A percentile compares a stretch with the other conserved stretches of the same genome.
Evolutionary conservation across 2,888 invertebrate species (phyloP).

Genomic region (Lithodes maja): DNA sequence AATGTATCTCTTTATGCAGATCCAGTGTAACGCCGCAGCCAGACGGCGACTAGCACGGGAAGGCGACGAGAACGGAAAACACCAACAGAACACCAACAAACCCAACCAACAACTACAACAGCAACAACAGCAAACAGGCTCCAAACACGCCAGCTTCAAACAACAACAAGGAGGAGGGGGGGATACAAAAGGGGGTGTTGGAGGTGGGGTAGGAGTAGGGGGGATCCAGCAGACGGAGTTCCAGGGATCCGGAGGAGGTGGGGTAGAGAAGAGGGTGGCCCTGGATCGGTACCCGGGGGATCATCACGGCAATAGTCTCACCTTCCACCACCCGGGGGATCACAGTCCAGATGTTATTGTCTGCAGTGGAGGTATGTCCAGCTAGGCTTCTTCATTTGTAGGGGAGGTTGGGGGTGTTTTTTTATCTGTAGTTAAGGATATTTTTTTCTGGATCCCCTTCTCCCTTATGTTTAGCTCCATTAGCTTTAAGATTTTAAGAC

Average conservation of each 20-base stretch:
- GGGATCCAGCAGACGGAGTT: background rate
- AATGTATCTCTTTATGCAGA: conserved; percentile 15
- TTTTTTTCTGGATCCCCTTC: no score
- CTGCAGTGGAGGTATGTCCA: conserved; percentile 52
- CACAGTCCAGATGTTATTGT: conserved; percentile 53
- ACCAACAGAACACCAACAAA: conserved; percentile 21
- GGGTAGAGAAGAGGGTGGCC: no score
- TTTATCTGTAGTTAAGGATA: no score
- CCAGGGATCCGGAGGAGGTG: no score
- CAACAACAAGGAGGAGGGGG: no score
- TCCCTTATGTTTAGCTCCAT: no score
- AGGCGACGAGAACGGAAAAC: background rate
- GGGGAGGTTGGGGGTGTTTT: no score
- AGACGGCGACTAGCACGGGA: conserved; percentile 23
- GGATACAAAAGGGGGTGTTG: background rate
- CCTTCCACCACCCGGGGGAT: conserved; percentile 42
- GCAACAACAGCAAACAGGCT: conserved; percentile 15
- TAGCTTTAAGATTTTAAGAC: no score
- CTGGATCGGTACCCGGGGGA: no score
- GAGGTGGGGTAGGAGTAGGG: background rate
- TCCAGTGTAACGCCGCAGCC: conserved; percentile 36
- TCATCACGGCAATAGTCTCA: no score
- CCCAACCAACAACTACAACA: conserved; percentile 10
- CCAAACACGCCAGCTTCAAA: no score
- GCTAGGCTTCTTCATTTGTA: no score